Conservation (phyloP, 1,140 invertebrate species). For the Gryon sp. region DNA sequence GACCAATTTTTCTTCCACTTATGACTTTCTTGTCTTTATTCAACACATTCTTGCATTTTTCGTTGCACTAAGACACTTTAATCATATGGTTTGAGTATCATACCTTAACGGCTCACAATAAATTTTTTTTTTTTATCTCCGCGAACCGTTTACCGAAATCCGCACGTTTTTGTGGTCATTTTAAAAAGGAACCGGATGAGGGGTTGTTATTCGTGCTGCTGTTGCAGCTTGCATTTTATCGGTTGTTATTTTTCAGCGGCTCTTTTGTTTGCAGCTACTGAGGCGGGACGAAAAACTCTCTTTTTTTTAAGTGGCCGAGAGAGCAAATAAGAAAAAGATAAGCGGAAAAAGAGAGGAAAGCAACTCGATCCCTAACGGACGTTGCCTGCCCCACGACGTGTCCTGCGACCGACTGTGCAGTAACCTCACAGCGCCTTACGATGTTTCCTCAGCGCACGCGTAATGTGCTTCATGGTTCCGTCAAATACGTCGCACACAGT, state of each 20-base stretch:
- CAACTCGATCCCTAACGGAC: constrained; percentile 68
- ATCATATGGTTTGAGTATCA: constrained; percentile 18
- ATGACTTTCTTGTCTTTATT: constrained; percentile 32
- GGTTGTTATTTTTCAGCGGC: background rate
- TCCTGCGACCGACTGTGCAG: constrained; percentile 71
- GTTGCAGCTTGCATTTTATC: constrained; percentile 10
- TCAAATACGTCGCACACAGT: constrained; percentile 68
- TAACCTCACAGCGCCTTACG: constrained; percentile 73
- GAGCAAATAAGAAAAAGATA: constrained; percentile 44
- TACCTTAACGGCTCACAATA: background rate
- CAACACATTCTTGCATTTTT: constrained; percentile 39
- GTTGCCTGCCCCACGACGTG: constrained; percentile 71
- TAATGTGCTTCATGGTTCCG: constrained; percentile 55
- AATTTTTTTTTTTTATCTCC: no score
- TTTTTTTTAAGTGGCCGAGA: constrained; percentile 16
- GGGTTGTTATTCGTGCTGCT: background rate
- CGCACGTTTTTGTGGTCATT: background rate
- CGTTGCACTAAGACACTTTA: constrained; percentile 31
- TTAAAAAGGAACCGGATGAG: background rate
- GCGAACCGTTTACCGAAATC: constrained; percentile 1
- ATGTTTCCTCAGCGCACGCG: constrained; percentile 71
- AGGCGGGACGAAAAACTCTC: constrained; percentile 14
- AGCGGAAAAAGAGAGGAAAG: constrained; percentile 59
- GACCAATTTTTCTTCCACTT: constrained; percentile 41
- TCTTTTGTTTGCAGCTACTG: background rate